Evolutionary conservation across 1,140 invertebrate species (phyloP).

Genomic region (Eriosoma lanigerum): DNA sequence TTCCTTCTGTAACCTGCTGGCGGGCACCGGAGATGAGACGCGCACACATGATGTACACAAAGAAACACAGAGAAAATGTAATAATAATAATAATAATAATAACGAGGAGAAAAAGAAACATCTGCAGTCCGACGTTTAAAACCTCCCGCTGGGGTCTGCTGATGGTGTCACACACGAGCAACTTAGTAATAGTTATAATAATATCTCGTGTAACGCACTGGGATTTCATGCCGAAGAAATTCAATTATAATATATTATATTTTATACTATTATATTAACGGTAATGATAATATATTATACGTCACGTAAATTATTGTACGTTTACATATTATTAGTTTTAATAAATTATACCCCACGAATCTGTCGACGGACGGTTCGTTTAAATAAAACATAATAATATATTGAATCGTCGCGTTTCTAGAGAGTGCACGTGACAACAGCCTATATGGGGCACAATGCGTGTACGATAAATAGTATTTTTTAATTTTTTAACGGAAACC

Average conservation of each 20-base stretch:
- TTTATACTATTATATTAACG: no score
- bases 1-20: conserved; percentile 2
- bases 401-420: no score
- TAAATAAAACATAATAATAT: not conserved
- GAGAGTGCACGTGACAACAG: no score
- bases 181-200: not conserved
- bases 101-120: conserved; percentile 30
- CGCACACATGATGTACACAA: not conserved
- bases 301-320: no score
- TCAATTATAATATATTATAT: conserved; percentile 29
- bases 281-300: no score
- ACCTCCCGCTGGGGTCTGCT: conserved; percentile 40
- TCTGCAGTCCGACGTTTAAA: conserved; percentile 33
- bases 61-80: conserved; percentile 5
- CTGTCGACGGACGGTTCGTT: conserved; percentile 12
- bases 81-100: conserved; percentile 10
- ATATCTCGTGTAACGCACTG: no score
- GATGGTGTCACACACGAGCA: conserved; percentile 28
- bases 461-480: no score
- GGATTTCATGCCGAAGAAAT: conserved; percentile 22
- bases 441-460: no score
- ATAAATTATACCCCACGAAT: no score
- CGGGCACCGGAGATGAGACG: conserved; percentile 14
- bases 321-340: no score
- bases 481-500: no score